Conservation (phyloP, 2,113 vertebrate species). For the Protomyctophum bolini region DNA sequence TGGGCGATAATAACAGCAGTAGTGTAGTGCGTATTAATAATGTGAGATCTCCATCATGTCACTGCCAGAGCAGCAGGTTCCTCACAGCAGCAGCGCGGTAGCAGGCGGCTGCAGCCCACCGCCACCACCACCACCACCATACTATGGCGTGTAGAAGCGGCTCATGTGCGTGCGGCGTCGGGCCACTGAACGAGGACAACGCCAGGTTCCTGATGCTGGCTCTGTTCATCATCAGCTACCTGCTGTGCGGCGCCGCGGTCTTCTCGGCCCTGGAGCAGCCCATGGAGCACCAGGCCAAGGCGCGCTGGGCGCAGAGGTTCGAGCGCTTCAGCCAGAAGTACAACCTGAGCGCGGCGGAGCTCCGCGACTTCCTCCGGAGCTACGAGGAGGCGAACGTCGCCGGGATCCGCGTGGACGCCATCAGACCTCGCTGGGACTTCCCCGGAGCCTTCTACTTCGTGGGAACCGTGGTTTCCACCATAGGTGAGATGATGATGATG, state of each 20-base stretch:
- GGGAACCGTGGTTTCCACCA: slow-evolving; percentile 95
- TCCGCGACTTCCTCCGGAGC: slow-evolving; percentile 85
- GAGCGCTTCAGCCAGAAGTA: slow-evolving; percentile 87
- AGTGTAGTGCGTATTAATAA: background rate
- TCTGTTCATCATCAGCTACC: slow-evolving; percentile 86
- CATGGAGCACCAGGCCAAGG: slow-evolving; percentile 86
- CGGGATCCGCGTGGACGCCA: slow-evolving; percentile 87
- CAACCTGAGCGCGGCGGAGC: slow-evolving; percentile 86
- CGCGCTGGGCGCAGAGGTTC: slow-evolving; percentile 87
- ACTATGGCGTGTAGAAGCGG: slow-evolving; percentile 85
- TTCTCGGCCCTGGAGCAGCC: slow-evolving; percentile 95
- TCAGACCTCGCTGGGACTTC: slow-evolving; percentile 93
- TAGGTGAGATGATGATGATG: slow-evolving; percentile 86
- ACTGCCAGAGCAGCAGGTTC: slow-evolving; percentile 15
- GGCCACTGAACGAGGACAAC: slow-evolving; percentile 89
- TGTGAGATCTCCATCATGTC: slow-evolving; percentile 54
- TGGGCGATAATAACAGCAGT: background rate
- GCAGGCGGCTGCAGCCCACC: slow-evolving; percentile 12
- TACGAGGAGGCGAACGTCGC: slow-evolving; percentile 90
- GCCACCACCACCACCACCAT: slow-evolving; percentile 37
- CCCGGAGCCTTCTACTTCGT: slow-evolving; percentile 95
- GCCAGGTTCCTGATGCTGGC: slow-evolving; percentile 91
- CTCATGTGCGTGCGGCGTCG: slow-evolving; percentile 81
- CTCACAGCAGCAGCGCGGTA: slow-evolving; percentile 17
- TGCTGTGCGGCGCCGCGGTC: slow-evolving; percentile 92